A percentile compares a stretch with the other conserved stretches of the same genome.
Conservation (phyloP, 2,113 vertebrate species). For the Gadus chalcogrammus region DNA sequence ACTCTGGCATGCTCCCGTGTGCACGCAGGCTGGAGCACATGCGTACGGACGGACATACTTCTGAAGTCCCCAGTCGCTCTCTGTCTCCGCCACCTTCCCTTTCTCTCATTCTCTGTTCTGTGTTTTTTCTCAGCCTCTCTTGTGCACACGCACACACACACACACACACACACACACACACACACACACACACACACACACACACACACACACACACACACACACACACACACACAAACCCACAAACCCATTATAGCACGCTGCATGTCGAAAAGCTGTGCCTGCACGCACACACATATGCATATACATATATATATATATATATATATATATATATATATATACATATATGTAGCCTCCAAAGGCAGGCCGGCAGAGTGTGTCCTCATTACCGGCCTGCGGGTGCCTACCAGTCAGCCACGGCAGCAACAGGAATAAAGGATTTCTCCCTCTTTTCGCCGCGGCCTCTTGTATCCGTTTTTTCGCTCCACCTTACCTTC, state of each 20-base stretch:
- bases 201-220: neutral
- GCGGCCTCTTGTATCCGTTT: conserved; percentile 35
- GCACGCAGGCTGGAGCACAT: no score
- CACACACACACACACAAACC: neutral
- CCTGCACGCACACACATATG: conserved; percentile 7
- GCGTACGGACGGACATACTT: neutral
- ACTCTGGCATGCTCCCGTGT: conserved; percentile 7
- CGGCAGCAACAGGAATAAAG: conserved; percentile 50
- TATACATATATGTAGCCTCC: conserved; percentile 29
- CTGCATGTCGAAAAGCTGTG: neutral
- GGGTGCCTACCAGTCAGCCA: conserved; percentile 64
- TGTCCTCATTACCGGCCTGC: conserved; percentile 62
- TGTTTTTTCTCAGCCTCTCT: neutral
- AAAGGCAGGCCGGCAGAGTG: conserved; percentile 52
- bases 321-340: neutral
- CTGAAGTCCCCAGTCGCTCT: neutral
- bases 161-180: neutral
- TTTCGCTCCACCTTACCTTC: conserved; percentile 47
- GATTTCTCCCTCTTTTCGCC: conserved; percentile 45
- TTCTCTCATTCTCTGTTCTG: neutral
- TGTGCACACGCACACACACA: neutral
- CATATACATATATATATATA: conserved; percentile 10
- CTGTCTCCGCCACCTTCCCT: neutral
- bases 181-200: neutral
- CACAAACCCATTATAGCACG: neutral